Evolutionary conservation across 2,888 invertebrate genomes (phyloP), one percentile per base, ranked within the genome.

Genomic region (Lymantria monacha): DNA sequence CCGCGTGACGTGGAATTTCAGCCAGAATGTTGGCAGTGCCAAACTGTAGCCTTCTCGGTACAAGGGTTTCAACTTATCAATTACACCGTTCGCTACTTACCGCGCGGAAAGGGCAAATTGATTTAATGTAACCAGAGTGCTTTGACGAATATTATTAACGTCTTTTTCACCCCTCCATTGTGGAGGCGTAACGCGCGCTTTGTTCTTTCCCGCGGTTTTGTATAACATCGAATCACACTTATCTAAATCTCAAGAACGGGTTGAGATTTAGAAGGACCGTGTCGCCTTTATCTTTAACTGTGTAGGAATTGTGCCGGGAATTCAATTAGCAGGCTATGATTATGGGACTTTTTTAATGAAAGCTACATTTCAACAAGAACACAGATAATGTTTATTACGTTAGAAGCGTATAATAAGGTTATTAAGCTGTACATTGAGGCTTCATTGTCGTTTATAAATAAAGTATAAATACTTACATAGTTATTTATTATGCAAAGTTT

Each of bases 61-160:
- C 91, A 91, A 91, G 91, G 90, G 88, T 90, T 91, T 91, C 87
- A 91, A 91, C 91, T 91, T 91, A 91, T 91, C 91, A 91, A 91
- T 91, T 91, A 91, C 91, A 91, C 76, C 90, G 88, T 90, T 90
- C 86, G 87, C 90, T 91, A 91, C 91, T 91, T 91, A 91, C 90
- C 85, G 87, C 90, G 89, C 84, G 88, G 85, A 87, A 89, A 90
- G 90, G 90, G 88, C 90, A 90, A 90, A 91, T 91, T 91, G 90
- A 91, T 91, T 91, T 91, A 91, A 91, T 91, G 91, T 91, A 90
- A 89, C 90, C 89, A 84, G 90, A 90, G 90, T 90, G 90, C 90
- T 91, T 90, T 91, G 90, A 91, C 90, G 91, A 91, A 90, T 91
- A 91, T 91, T 91, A 91, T 91, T 90, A 91, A 88, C 89, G 90